A percentile compares a stretch with the other conserved stretches of the same genome.
phyloP scores from a whole-genome alignment of 2,797 vertebrate genomes.

The Muraenolepis orangiensis region DNA sequence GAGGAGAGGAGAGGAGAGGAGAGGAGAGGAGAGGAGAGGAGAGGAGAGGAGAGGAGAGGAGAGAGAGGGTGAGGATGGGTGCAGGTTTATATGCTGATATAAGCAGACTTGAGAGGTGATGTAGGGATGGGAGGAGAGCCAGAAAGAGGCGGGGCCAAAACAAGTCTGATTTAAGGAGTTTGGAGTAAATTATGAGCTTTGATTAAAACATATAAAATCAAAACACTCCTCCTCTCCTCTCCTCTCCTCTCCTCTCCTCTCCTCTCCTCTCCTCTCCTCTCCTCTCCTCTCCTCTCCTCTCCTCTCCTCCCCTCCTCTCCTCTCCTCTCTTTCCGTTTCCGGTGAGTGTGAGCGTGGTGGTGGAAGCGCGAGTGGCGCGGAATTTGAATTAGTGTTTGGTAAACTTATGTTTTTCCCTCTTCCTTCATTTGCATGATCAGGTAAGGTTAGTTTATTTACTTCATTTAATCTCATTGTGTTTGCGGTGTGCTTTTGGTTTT shows the following conservation, averaged over 20 bases:
- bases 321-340: too few species aligned
- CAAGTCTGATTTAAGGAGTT: conserved; percentile 43
- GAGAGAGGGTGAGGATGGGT: background rate
- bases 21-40: background rate
- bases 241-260: background rate
- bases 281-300: too few species aligned
- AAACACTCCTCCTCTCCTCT: background rate
- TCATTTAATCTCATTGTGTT: too few species aligned
- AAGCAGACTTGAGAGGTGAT: background rate
- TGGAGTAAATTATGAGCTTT: conserved; percentile 56
- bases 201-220: conserved; percentile 44
- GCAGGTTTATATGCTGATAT: background rate
- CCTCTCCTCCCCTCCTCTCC: too few species aligned
- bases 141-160: conserved; percentile 16
- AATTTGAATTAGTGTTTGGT: too few species aligned
- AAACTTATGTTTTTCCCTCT: too few species aligned
- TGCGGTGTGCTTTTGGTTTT: too few species aligned
- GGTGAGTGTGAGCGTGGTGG: too few species aligned
- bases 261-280: too few species aligned
- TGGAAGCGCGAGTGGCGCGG: too few species aligned
- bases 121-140: conserved; percentile 27
- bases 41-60: background rate
- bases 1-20: background rate
- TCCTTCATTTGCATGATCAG: too few species aligned
- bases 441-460: too few species aligned